These are phyloP conservation scores for Hiodon alosoides DNA, from an alignment of 2,113 vertebrate species.

Conservation along the genomic window DNA sequence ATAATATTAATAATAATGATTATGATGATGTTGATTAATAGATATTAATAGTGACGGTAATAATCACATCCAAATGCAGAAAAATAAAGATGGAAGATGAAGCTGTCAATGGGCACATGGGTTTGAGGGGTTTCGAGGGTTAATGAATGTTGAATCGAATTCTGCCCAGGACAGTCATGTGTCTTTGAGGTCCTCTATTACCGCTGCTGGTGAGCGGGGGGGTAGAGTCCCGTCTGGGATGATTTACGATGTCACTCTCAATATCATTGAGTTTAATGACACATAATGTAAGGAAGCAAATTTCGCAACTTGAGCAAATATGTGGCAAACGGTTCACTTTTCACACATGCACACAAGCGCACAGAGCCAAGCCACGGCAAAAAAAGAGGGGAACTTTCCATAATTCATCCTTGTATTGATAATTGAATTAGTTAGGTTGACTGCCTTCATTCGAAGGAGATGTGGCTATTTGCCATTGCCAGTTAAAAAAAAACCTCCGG, in stretches of 20 bases:
- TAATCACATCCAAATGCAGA: not conserved
- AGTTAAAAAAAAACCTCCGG: not conserved
- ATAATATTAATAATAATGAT: not conserved
- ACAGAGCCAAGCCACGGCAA: not conserved
- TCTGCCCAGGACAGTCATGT: slow-evolving; percentile 64
- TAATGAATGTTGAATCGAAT: slow-evolving; percentile 68
- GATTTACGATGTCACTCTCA: slow-evolving; percentile 72
- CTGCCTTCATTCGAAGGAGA: not conserved
- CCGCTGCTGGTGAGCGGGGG: slow-evolving; percentile 63
- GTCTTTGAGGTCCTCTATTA: slow-evolving; percentile 68
- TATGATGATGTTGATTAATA: not conserved
- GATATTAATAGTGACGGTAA: not conserved
- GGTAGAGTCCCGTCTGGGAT: slow-evolving; percentile 67
- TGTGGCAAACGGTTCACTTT: slow-evolving; percentile 4
- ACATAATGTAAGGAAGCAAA: slow-evolving; percentile 47
- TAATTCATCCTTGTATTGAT: slow-evolving; percentile 13
- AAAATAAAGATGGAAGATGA: slow-evolving; percentile 4
- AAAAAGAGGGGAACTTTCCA: not conserved
- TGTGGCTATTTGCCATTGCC: not conserved
- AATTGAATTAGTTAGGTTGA: slow-evolving; percentile 7
- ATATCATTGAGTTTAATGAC: slow-evolving; percentile 69
- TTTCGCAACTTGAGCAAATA: slow-evolving; percentile 33
- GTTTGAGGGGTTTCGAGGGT: slow-evolving; percentile 43
- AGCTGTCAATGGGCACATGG: not conserved
- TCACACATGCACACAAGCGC: not conserved